Conservation (phyloP, 1,140 invertebrate genomes). For the Sogatella furcifera region DNA sequence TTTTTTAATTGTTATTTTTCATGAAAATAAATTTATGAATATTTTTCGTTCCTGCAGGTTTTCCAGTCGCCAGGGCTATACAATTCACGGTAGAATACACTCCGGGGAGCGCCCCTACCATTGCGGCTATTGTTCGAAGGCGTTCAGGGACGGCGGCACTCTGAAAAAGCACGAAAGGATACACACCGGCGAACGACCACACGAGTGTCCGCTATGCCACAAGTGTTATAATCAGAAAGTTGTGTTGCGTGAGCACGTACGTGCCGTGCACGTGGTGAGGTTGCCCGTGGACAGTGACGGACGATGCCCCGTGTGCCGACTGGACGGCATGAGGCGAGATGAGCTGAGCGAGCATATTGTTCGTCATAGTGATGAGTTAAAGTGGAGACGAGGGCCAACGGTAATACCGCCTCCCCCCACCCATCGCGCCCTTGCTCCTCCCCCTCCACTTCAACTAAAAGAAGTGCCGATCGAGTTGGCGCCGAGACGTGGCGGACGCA, state of each 20-base stretch:
- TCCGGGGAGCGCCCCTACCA: constrained; percentile 52
- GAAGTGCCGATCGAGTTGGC: neutral
- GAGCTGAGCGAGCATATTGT: constrained; percentile 41
- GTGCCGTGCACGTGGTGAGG: constrained; percentile 37
- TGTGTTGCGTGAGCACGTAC: constrained; percentile 38
- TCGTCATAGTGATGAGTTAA: constrained; percentile 38
- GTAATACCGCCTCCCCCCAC: neutral
- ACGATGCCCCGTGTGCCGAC: constrained; percentile 33
- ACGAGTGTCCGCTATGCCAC: constrained; percentile 50
- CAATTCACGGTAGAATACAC: constrained; percentile 49
- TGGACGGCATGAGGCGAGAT: constrained; percentile 34
- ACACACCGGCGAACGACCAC: constrained; percentile 39
- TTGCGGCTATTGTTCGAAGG: constrained; percentile 68
- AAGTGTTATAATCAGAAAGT: constrained; percentile 43
- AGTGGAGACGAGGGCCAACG: neutral
- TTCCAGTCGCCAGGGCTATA: constrained; percentile 49
- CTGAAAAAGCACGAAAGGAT: constrained; percentile 46
- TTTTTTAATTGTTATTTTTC: too few species aligned
- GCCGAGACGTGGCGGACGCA: neutral
- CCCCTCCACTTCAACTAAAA: neutral
- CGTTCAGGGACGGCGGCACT: constrained; percentile 48
- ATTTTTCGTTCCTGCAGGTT: too few species aligned
- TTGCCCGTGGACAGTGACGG: constrained; percentile 21
- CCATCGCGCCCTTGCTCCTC: too few species aligned
- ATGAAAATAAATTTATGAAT: too few species aligned